Evolutionary conservation across 2,113 vertebrate species (phyloP), one percentile per base, ranked within the genome.

Genomic region (Numenius arquata): DNA sequence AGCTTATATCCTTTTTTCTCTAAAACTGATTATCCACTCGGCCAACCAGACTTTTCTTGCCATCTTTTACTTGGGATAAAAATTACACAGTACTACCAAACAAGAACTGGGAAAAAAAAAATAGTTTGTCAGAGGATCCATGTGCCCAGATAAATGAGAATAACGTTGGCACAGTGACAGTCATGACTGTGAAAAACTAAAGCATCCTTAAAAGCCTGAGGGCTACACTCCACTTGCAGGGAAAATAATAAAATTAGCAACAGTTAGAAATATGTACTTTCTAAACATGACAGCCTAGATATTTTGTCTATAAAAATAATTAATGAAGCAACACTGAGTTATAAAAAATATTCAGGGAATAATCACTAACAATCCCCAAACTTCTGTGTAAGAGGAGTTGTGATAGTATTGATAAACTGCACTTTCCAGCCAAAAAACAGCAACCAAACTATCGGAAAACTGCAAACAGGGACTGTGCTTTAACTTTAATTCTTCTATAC

Each of bases 121-220:
- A 20, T 0, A 23, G 18, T 38, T 55, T 73, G 14, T 67, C 40
- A 73, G 66, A 78, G n/a, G 38, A 55, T 26, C 22, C 5, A 4
- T 2, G 21, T 41, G 34, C 30, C 48, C 52, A 53, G 40, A 43
- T 22, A 65, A 47, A 26, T 3, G 7, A 70, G 55, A 89, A 58
- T 16, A 75, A 48, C 0, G 0, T 0, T 67, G 40, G 34, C 53
- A 48, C 27, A 77, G 11, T 50, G n/a, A 55, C 1, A 68, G 53
- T 13, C 27, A 40, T 15, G 17, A 52, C 0, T 45, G 15, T n/a
- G 11, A 87, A 50, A 63, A 87, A 68, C 41, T 34, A 22, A 52
- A 77, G 45, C 16, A 52, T 15, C 45, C n/a, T n/a, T 52, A 53
- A 21, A 27, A 27, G 5, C 38, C 36, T 18, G 36, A 59, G 16